Evolutionary conservation across 2,797 vertebrate species (phyloP), one percentile per base, ranked within the genome.

Genomic region (Peromyscus nudipes): DNA sequence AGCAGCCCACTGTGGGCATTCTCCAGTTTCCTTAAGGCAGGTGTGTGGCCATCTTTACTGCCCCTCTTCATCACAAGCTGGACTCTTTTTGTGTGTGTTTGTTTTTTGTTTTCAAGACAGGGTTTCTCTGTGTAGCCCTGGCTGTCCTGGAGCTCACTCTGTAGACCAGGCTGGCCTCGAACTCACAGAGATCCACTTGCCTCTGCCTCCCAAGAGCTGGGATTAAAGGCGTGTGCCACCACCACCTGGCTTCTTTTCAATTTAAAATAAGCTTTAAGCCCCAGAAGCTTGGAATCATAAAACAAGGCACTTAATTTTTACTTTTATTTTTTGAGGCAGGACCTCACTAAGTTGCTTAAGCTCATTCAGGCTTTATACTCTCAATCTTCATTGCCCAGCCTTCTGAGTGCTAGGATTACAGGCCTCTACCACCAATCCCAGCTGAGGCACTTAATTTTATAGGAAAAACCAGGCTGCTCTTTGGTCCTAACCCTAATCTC

Each of bases 211-310:
- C 13, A 1, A 67, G 43, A 67, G 31, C 43, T 85, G 19, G 43
- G 43, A 52, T 49, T 52, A 85, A 25, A 85, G 64, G 21, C 13
- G 4, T 52, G 49, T 14, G 13, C 27, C 60, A 84, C 27, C 29
- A 46, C 29, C 0, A 0, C 60, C 40, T 86, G 13, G 12, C 64
- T 94, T 85, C 40, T 65, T 95, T 89, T 84, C 87, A 67, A 73
- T 93, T 91, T 69, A 93, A 29, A 92, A 71, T 79, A 97, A 73
- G 31, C 79, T 52, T 57, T 4, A 1, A 84, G 75, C 29, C 37
- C 71, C 55, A 79, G 37, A 96, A 46, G 95, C 85, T 34, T 83
- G 12, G 69, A 40, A 7, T 87, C 75, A 76, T 71, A 62, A 87
- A 91, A 57, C 37, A 19, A 76, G 25, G n/a, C 60, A 49, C 55